A percentile compares a stretch with the other conserved stretches of the same genome.
Conservation (phyloP, 2,888 invertebrate genomes). For the Phengaris alcon region DNA sequence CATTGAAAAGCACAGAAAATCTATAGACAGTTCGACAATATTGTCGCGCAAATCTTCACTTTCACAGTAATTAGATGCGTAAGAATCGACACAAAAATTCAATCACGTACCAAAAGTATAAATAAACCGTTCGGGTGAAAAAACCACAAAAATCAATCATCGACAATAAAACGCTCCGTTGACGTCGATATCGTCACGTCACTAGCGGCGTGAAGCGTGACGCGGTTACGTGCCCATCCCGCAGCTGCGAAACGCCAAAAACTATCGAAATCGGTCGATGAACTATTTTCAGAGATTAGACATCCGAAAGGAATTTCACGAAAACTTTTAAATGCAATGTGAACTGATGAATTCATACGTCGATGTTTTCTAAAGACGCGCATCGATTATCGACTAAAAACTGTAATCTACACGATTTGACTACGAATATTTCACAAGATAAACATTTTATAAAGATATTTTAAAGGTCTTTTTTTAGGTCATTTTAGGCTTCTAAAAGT, state of each 20-base stretch:
- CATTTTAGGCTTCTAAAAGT: no score
- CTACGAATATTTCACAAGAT: no score
- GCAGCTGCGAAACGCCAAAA: conserved; percentile 47
- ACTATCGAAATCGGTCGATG: conserved; percentile 51
- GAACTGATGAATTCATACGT: neutral
- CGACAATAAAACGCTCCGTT: conserved; percentile 49
- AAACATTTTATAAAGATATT: no score
- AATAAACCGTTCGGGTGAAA: conserved; percentile 38
- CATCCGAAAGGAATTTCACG: neutral
- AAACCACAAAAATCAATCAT: conserved; percentile 48
- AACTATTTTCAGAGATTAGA: conserved; percentile 40
- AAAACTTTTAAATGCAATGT: neutral
- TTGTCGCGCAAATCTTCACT: conserved; percentile 3
- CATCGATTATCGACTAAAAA: neutral
- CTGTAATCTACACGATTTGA: neutral
- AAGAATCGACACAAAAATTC: conserved; percentile 26
- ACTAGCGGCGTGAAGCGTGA: conserved; percentile 56
- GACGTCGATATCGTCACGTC: conserved; percentile 63
- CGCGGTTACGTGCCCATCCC: conserved; percentile 53
- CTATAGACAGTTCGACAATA: neutral
- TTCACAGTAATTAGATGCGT: conserved; percentile 27
- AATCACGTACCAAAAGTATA: conserved; percentile 37
- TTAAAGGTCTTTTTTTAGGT: no score
- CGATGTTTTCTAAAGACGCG: neutral
- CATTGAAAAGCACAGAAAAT: neutral